Evolutionary conservation across 2,888 invertebrate genomes (phyloP).

Genomic region (Ornithoptera priamus): DNA sequence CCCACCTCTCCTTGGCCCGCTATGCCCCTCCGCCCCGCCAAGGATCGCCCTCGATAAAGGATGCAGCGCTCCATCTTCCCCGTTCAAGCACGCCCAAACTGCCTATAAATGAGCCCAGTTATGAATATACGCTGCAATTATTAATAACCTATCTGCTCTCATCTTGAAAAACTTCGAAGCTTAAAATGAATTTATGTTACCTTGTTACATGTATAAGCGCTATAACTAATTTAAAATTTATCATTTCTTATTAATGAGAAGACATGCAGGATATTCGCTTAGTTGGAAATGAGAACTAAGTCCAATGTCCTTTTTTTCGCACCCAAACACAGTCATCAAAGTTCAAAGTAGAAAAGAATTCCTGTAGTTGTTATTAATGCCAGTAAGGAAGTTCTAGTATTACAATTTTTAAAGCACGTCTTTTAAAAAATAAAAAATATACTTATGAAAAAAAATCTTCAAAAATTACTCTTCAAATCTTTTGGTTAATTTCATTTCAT

Average conservation of each 20-base stretch:
- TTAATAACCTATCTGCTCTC: constrained; percentile 28
- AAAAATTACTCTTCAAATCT: too few relatives aligned
- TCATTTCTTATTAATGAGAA: not conserved
- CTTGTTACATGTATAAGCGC: not conserved
- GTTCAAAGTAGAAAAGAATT: too few relatives aligned
- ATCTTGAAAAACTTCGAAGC: constrained; percentile 15
- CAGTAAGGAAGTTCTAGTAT: too few relatives aligned
- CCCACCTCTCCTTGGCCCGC: constrained; percentile 34
- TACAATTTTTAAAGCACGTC: too few relatives aligned
- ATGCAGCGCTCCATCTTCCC: constrained; percentile 64
- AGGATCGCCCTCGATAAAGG: constrained; percentile 62
- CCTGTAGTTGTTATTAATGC: too few relatives aligned
- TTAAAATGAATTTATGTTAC: constrained; percentile 13
- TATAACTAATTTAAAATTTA: not conserved
- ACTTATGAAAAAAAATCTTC: too few relatives aligned
- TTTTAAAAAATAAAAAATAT: too few relatives aligned
- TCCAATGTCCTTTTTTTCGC: too few relatives aligned
- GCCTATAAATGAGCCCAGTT: constrained; percentile 69
- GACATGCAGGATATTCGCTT: too few relatives aligned
- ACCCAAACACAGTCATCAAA: too few relatives aligned
- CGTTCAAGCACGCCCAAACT: constrained; percentile 53
- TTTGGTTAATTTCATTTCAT: too few relatives aligned
- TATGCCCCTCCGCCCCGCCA: constrained; percentile 17
- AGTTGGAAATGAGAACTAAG: too few relatives aligned
- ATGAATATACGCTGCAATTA: constrained; percentile 42